Base-by-base conservation (phyloP, 2,113 vertebrate genomes). In the Saguinus midas region DNA sequence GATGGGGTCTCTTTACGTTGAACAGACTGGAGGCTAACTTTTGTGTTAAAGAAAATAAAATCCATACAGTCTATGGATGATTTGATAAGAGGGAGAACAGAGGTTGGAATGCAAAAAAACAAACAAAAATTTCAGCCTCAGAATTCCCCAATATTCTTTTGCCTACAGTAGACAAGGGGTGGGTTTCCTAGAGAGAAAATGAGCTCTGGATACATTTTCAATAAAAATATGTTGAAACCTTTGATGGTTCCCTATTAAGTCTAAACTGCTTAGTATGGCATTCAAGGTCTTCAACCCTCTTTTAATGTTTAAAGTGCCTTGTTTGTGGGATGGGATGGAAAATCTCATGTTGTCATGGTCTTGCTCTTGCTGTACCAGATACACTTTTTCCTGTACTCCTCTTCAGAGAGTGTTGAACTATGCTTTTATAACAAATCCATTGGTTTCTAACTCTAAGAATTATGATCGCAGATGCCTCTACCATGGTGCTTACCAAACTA, bases 1-100 rank as follows among this genome's bases (percentile, higher is more conserved):
- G 58, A 29, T 29, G 58, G 58, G 58, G 25, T 29, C 58, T 29
- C 58, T 25, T 64, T 13, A 29, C 12, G 23, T 29, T 64, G 58
- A 64, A 12, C 25, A 64, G 58, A 12, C 25, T 29, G 61, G 27
- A 29, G 27, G 27, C 61, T 29, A 64, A 64, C 27, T 80, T 87
- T 58, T 85, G 72, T 37, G 40, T 97, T 68, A 72, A 48, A 29
- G n/a, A 75, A 89, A 88, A 88, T 70, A 58, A 89, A 94, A 80
- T 43, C 14, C 43, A 50, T 75, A 27, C 57, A 75, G 8, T 58
- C 11, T 92, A 29, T 82, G 57, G 27, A 21, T 88, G 23, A 73
- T 73, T 73, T 73, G 32, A 95, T 18, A 16, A 73, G 25, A 55
- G 6, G 61, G 25, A 58, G 32, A 75, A 70, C 2, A 81, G 18